These are phyloP conservation scores for Cydia fagiglandana DNA, from an alignment of 1,140 invertebrate species.

Conservation along the genomic window DNA sequence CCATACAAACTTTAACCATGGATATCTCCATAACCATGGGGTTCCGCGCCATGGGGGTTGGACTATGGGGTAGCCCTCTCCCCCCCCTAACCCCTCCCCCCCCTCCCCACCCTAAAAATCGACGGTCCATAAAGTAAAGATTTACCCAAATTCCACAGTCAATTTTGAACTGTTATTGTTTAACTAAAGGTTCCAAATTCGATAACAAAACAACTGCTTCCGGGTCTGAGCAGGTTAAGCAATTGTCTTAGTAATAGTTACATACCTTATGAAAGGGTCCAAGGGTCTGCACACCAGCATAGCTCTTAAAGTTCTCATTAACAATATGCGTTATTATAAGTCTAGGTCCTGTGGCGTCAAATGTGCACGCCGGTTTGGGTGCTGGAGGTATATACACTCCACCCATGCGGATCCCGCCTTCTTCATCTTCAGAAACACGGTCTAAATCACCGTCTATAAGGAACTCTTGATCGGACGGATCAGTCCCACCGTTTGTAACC, in stretches of 20 bases:
- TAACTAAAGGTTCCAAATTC: too few species aligned
- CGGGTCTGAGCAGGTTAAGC: too few species aligned
- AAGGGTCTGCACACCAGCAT: constrained; percentile 89
- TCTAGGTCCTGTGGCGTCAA: constrained; percentile 86
- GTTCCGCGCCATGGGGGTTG: too few species aligned
- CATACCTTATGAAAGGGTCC: constrained; percentile 92
- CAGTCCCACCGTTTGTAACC: constrained; percentile 37
- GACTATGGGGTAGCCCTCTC: too few species aligned
- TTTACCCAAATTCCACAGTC: too few species aligned
- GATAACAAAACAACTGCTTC: too few species aligned
- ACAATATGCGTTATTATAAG: constrained; percentile 96
- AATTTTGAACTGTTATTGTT: too few species aligned
- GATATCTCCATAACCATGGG: too few species aligned
- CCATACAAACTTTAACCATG: too few species aligned
- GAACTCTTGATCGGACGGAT: constrained; percentile 43
- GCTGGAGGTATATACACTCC: constrained; percentile 95
- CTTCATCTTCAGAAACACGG: constrained; percentile 81
- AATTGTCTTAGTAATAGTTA: constrained; percentile 29
- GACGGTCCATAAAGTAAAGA: too few species aligned
- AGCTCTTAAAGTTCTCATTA: constrained; percentile 98
- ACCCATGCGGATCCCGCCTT: constrained; percentile 82
- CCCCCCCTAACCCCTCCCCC: too few species aligned
- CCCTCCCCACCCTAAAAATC: too few species aligned
- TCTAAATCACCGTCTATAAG: constrained; percentile 59
- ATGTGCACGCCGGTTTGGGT: constrained; percentile 84